Percentiles rank a stretch among this genome's conserved stretches.
phyloP scores from a whole-genome alignment of 1,140 invertebrate genomes.

The Drosophila guanche region DNA sequence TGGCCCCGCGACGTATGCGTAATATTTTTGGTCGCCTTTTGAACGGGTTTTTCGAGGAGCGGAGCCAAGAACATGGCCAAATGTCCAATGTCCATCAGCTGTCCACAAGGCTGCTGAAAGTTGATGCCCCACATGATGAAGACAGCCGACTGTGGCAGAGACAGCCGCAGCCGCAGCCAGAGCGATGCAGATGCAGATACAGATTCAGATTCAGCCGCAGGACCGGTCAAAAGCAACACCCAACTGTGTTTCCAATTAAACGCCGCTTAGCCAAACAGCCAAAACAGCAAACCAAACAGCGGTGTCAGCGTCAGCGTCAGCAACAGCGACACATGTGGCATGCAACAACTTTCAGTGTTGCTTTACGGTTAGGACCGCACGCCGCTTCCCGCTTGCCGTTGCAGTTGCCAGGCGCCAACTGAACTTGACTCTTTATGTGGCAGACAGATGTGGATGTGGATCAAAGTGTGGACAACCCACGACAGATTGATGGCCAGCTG shows the following conservation, averaged over 20 bases:
- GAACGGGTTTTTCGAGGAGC: constrained; percentile 28
- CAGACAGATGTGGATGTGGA: constrained; percentile 38
- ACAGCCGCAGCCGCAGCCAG: constrained; percentile 4
- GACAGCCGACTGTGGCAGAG: constrained; percentile 40
- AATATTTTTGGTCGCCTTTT: constrained; percentile 53
- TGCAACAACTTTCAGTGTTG: constrained; percentile 72
- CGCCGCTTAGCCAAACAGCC: constrained; percentile 71
- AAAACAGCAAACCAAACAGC: constrained; percentile 19
- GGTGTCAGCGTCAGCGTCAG: constrained; percentile 20
- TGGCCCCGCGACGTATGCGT: constrained; percentile 64
- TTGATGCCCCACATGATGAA: constrained; percentile 62
- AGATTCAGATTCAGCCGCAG: not conserved
- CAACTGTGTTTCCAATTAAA: constrained; percentile 81
- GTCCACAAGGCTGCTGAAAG: constrained; percentile 54
- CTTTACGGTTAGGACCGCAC: constrained; percentile 61
- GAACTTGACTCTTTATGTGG: constrained; percentile 76
- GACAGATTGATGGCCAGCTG: constrained; percentile 39
- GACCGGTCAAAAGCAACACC: constrained; percentile 75
- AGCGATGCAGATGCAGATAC: too few species aligned
- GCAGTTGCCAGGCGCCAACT: constrained; percentile 27
- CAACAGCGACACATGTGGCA: constrained; percentile 42
- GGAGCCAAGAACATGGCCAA: constrained; percentile 49
- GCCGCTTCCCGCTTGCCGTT: not conserved
- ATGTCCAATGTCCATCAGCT: constrained; percentile 75
- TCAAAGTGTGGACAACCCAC: constrained; percentile 29